These are phyloP conservation scores for Danio albolineatus DNA, from an alignment of 2,797 vertebrate genomes.

Conservation along the genomic window DNA sequence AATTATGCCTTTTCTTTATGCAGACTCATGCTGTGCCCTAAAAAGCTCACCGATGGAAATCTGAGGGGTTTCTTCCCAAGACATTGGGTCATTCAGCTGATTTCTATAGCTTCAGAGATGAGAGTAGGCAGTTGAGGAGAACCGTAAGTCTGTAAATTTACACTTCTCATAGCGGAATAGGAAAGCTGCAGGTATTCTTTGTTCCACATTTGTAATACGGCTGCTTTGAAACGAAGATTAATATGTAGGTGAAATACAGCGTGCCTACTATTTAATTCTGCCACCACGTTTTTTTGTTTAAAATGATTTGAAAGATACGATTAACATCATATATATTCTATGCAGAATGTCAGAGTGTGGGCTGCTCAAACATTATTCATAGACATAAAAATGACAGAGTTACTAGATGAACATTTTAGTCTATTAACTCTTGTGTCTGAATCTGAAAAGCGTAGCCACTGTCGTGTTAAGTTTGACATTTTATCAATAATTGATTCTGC, in stretches of 20 bases:
- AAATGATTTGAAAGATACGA: neutral
- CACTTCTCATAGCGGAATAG: neutral
- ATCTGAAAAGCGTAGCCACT: neutral
- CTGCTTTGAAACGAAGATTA: neutral
- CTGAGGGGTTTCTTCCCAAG: neutral
- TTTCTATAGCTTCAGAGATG: neutral
- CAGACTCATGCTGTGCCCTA: neutral
- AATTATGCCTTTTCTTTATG: constrained; percentile 7
- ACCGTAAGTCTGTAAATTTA: neutral
- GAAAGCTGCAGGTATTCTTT: neutral
- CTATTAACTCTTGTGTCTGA: neutral
- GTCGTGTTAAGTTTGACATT: neutral
- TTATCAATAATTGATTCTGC: constrained; percentile 12
- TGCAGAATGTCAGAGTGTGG: neutral
- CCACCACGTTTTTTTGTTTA: neutral
- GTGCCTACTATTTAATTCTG: neutral
- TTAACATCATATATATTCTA: constrained; percentile 5
- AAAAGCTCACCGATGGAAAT: neutral
- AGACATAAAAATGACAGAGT: neutral
- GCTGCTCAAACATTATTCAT: constrained; percentile 5
- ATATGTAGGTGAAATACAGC: neutral
- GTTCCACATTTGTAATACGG: neutral
- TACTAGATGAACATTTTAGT: neutral
- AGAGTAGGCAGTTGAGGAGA: neutral
- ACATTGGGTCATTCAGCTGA: neutral